Evolutionary conservation across 2,113 vertebrate genomes (phyloP).

Genomic region (Pomatorhinus ruficollis): DNA sequence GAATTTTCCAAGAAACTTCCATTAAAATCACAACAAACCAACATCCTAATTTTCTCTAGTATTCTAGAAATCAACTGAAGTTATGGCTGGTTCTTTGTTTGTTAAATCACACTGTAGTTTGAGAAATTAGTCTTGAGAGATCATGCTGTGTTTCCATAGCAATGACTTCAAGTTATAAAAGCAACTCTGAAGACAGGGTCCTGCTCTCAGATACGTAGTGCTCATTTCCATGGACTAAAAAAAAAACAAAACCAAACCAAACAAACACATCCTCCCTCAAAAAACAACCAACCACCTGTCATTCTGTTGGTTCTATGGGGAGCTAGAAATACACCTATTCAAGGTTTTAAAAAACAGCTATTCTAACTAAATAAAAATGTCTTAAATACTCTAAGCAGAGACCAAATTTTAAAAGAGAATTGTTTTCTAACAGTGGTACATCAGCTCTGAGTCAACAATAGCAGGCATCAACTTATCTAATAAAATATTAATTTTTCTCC

Average conservation of each 20-base stretch:
- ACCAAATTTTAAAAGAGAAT: background rate
- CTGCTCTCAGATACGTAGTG: background rate
- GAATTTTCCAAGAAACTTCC: background rate
- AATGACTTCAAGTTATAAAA: slow-evolving; percentile 62
- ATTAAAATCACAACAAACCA: background rate
- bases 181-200: slow-evolving; percentile 35
- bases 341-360: background rate
- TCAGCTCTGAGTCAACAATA: background rate
- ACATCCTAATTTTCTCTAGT: background rate
- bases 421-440: background rate
- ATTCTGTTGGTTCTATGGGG: background rate
- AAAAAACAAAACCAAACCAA: background rate
- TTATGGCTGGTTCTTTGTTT: slow-evolving; percentile 7
- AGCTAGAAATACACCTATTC: background rate
- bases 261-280: no score
- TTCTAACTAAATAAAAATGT: background rate
- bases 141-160: slow-evolving; percentile 68
- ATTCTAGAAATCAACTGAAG: background rate
- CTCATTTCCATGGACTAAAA: background rate
- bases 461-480: background rate
- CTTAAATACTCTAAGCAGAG: background rate
- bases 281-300: background rate
- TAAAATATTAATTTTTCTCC: background rate
- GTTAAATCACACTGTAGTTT: slow-evolving; percentile 4
- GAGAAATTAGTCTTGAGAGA: slow-evolving; percentile 56